Evolutionary conservation across 2,797 vertebrate genomes (phyloP), one percentile per base, ranked within the genome.

Genomic region (Anabas testudineus): DNA sequence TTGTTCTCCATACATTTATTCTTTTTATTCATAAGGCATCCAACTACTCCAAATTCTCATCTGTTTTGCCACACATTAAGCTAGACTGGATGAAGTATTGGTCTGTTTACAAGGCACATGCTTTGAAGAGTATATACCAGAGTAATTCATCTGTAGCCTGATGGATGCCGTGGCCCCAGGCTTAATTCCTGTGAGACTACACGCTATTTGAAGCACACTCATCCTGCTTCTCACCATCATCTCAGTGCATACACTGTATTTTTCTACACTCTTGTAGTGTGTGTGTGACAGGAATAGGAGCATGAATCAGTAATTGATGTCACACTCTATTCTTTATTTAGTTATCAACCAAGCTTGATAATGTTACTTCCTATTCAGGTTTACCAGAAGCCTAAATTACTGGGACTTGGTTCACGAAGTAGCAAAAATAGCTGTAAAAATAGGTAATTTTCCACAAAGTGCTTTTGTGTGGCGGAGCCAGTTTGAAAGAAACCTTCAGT

Each of bases 151-250:
- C 67, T 71, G 22, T 78, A 78, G 75, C 75, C 61, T 67, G 80
- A 82, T 84, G 81, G 67, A 81, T 74, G 57, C 78, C 22, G 60
- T 63, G 71, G 59, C 81, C 69, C 57, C 32, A 19, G 79, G 78
- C 78, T 78, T 41, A 22, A 32, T 53, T 71, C 84, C 82, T 70
- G 7, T 61, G 80, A 89, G 78, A 88, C 70, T 48, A 61, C 69
- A 58, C 67, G 76, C 62, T 69, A 78, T 88, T 76, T 87, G 80
- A 86, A 84, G 85, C 62, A 58, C 64, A 74, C 78, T 76, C 71
- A 78, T 75, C 70, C 52, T 43, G 63, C 76, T 75, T 81, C 78
- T 76, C 85, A 76, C 71, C 59, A 41, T 64, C 74, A 65, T 81
- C 76, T 72, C 58, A 58, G 62, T 70, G 54, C 53, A 77, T 59